Evolutionary conservation across 2,797 vertebrate genomes (phyloP), one percentile per base, ranked within the genome.

Genomic region (Acridotheres tristis): DNA sequence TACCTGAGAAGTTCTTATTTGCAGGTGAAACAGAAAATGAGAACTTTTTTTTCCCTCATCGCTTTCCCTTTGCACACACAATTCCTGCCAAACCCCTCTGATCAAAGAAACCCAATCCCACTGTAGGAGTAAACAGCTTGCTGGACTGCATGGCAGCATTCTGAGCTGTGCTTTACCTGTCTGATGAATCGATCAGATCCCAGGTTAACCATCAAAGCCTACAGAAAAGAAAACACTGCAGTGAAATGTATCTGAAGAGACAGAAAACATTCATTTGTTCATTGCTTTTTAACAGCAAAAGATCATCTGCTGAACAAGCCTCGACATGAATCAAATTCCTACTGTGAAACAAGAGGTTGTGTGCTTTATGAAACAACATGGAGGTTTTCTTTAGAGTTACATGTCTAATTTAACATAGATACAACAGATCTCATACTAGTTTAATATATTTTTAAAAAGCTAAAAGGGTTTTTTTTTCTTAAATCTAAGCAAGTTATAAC

Each of bases 151-250:
- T 34, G 80, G 67, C 89, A 93, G 61, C 89, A 29, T 54, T 91
- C 58, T 4, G 2, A 82, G 68, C 58, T 54, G 27, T 65, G 57
- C 85, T 98, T 91, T 96, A 99, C 99, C 99, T 99, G 99, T 96
- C 99, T 98, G 93, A 99, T 99, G 97, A 99, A 99, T 94, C 99
- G 98, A 97, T 99, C 99, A 13, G 99, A 98, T 95, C 99, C 99
- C 80, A 99, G 97, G 97, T 99, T 99, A 79, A 99, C 99, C 99
- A 99, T 99, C 97, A 99, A 98, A 90, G 99, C 99, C 99, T 99
- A 83, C 48, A 94, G 93, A 88, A 94, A 93, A 94, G 86, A 94
- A 95, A 94, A 93, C 59, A 54, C 67, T 40, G 14, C 2, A 45
- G 69, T 94, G 82, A 96, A 91, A 73, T 75, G 69, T 13, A 69